Base-by-base conservation (phyloP, 2,888 invertebrate species). In the Apotomis betuletana region DNA sequence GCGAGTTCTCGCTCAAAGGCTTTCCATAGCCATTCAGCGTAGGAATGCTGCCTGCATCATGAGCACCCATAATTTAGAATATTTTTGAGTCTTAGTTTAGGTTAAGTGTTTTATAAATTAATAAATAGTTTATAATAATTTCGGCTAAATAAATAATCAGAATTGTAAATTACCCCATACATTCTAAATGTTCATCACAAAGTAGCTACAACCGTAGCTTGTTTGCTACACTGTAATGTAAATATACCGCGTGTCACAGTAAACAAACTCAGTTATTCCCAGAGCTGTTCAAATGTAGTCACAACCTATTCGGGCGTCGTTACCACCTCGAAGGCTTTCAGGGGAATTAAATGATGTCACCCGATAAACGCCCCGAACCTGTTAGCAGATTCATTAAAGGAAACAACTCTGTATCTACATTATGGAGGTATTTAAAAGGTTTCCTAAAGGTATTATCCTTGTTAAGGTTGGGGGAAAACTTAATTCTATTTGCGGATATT, bases 311-410 rank as follows among this genome's bases (percentile, higher is more conserved):
- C 73, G 77, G 77, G 78, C 77, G 77, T 79, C 79, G 84, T 85
- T 85, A 83, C 79, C 83, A 82, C 82, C 81, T 74, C 78, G 69
- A 74, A 74, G 76, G 78, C 79, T 79, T 80, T 79, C 74, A 79
- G 57, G 74, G 76, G 79, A 84, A 83, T 84, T 82, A 83, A 85
- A 83, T 85, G 82, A 85, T 80, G 79, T 79, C 81, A 72, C 80
- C 80, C 86, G 83, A 83, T 86, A 85, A 87, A 85, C 79, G 85
- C 85, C 87, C 77, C 75, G 38, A 36, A 52, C 62, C 61, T 67
- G 67, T 67, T 67, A 67, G 68, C 54, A 59, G 64, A 36, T 69
- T 62, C 69, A 61, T 62, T 71, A 71, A 67, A 41, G 67, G 67
- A 55, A 65, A 65, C 65, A 65, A 57, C 55, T 65, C 55, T 12